Evolutionary conservation across 2,113 vertebrate species (phyloP).

Genomic region (Chaenocephalus aceratus): DNA sequence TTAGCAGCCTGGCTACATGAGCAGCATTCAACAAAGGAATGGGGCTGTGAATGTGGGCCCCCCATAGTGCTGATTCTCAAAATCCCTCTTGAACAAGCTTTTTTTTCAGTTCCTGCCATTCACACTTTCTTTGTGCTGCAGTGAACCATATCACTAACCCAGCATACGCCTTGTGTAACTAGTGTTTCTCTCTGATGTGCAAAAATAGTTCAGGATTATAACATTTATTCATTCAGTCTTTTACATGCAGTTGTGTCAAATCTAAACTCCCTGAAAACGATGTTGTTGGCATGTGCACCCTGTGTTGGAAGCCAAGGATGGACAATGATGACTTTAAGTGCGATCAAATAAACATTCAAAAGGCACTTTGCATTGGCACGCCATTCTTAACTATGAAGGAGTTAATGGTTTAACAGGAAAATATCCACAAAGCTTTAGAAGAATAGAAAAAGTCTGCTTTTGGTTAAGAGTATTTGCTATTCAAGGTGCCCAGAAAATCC

Average conservation of each 20-base stretch:
- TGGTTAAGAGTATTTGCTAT: not conserved
- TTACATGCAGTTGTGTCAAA: not conserved
- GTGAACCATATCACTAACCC: conserved; percentile 57
- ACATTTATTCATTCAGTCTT: not conserved
- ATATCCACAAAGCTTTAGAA: not conserved
- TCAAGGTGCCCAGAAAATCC: not conserved
- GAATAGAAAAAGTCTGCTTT: not conserved
- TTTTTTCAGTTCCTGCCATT: conserved; percentile 67
- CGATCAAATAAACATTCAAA: not conserved
- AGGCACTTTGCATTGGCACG: too few relatives aligned
- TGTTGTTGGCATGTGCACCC: not conserved
- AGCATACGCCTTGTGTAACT: not conserved
- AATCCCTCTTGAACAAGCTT: conserved; percentile 69
- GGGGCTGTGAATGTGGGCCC: conserved; percentile 60
- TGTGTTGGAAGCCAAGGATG: conserved; percentile 10
- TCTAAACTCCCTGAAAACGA: not conserved
- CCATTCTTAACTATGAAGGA: not conserved
- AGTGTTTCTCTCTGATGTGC: conserved; percentile 26
- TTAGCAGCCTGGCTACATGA: conserved; percentile 40
- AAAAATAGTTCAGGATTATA: not conserved
- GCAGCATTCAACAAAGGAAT: conserved; percentile 55
- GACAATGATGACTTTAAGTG: not conserved
- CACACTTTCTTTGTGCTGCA: conserved; percentile 66
- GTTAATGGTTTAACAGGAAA: not conserved
- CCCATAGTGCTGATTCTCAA: conserved; percentile 73